phyloP scores from a whole-genome alignment of 2,888 invertebrate species.

The Thymelicus acteon region DNA sequence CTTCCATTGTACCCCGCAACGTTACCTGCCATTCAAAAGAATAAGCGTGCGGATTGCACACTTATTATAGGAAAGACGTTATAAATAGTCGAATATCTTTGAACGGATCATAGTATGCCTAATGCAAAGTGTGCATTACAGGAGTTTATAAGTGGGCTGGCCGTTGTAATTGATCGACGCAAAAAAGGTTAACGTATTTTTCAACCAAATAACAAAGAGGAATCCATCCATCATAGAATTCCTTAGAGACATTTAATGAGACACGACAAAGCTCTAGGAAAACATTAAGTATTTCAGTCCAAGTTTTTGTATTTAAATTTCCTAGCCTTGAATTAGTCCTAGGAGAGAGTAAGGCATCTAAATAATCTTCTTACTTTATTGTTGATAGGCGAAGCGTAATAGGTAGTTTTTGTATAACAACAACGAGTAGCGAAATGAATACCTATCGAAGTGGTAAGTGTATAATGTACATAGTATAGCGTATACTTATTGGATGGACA shows the following conservation, averaged over 20 bases:
- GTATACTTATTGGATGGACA: constrained; percentile 54
- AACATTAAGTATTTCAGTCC: not conserved
- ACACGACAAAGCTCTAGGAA: not conserved
- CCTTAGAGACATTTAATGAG: not conserved
- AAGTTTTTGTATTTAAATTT: not conserved
- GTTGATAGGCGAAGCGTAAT: not conserved
- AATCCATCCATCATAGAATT: constrained; percentile 41
- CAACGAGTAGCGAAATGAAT: not conserved
- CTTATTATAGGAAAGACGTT: constrained; percentile 62
- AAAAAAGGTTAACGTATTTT: constrained; percentile 48
- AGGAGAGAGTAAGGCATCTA: not conserved
- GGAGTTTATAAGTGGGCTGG: constrained; percentile 66
- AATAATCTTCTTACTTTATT: not conserved
- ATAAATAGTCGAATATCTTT: constrained; percentile 67
- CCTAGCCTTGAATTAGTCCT: not conserved
- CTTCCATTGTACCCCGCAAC: constrained; percentile 68
- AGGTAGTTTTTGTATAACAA: not conserved
- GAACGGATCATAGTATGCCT: constrained; percentile 58
- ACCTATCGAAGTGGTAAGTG: constrained; percentile 4
- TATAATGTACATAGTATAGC: constrained; percentile 10
- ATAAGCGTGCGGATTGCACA: constrained; percentile 71
- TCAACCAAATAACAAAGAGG: constrained; percentile 29
- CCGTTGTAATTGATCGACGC: constrained; percentile 69
- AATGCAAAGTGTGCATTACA: constrained; percentile 57
- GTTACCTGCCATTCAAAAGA: constrained; percentile 76